phyloP scores from a whole-genome alignment of 2,113 vertebrate species.

The Perca flavescens region DNA sequence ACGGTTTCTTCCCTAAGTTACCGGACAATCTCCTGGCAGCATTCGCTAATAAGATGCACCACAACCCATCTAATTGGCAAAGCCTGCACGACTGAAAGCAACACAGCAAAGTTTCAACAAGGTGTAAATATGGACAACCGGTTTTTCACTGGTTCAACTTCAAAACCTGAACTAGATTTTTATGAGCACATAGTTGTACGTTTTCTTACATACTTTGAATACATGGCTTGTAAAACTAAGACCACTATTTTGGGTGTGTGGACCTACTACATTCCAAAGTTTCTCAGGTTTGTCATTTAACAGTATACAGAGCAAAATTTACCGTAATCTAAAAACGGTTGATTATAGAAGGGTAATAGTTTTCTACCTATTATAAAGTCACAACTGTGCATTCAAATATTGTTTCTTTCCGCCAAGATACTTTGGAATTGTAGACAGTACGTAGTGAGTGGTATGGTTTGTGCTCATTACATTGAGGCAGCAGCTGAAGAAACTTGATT shows the following conservation, averaged over 20 bases:
- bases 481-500: background rate
- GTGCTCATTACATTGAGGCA: background rate
- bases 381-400: background rate
- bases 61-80: fast-evolving
- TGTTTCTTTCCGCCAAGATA: background rate
- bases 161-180: background rate
- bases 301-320: slow-evolving; percentile 3
- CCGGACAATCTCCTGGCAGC: fast-evolving
- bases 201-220: background rate
- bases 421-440: slow-evolving; percentile 1
- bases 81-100: background rate
- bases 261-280: background rate
- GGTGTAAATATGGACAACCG: background rate
- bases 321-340: background rate
- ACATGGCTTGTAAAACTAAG: background rate
- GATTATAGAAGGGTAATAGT: background rate
- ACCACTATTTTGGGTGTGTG: background rate
- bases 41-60: background rate
- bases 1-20: slow-evolving; percentile 4
- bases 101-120: fast-evolving
- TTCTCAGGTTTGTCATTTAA: background rate
- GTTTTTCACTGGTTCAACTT: background rate
- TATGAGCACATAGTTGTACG: background rate
- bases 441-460: background rate
- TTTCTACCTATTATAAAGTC: background rate